Evolutionary conservation across 1,140 invertebrate species (phyloP), one percentile per base, ranked within the genome.

Genomic region (Tribolium madens): DNA sequence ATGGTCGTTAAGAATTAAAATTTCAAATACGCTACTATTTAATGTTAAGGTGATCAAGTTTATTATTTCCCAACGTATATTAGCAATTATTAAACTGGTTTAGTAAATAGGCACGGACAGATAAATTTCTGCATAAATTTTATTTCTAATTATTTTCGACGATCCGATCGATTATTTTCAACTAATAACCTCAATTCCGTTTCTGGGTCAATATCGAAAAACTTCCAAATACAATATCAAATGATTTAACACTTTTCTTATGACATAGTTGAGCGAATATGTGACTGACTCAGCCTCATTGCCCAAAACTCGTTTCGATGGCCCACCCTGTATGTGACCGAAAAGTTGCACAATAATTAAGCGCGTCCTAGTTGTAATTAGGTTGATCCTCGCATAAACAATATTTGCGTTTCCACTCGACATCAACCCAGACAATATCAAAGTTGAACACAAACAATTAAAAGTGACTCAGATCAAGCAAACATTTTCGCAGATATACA

Each of bases 11-110:
- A 10, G n/a, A 18, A 64, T 64, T 64, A 64, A 64, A 64, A 64
- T 64, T 64, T 64, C 26, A 64, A 64, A 64, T 64, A 33, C 57
- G 57, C 10, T 64, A 33, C 14, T 31, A 64, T 64, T 64, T 64
- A 64, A 64, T 64, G 57, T 64, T 64, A 64, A 64, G 57, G 57
- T 33, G 26, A 64, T 64, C 57, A 64, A 64, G 57, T 64, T 64
- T 64, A 64, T 64, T 64, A 64, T 64, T 64, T 64, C 57, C 57
- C 57, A 64, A 64, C 57, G 57, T 64, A 57, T 57, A 57, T 57
- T 57, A 64, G 57, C 57, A 64, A 64, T 64, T 31, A 64, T 64
- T 64, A 64, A 64, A 64, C 57, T 64, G 57, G 57, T 64, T 64
- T 64, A 64, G 12, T 64, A 64, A 64, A 64, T 26, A 64, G 57